Evolutionary conservation across 1,140 invertebrate genomes (phyloP).

Genomic region (Lordiphosa mommai): DNA sequence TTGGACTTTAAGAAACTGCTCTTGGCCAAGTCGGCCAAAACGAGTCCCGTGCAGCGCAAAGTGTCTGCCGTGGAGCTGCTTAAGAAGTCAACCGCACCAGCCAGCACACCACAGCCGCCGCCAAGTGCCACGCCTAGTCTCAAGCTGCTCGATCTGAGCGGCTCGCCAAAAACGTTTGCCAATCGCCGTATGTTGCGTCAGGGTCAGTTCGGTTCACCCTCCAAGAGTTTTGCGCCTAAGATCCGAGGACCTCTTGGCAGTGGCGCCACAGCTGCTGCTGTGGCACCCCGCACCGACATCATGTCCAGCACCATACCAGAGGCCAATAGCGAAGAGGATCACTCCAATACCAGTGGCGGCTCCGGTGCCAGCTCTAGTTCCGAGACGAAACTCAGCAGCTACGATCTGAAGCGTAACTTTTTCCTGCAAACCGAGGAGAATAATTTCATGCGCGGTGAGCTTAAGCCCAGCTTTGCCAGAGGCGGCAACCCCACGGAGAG

Average conservation of each 20-base stretch:
- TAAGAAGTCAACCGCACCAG: constrained; percentile 81
- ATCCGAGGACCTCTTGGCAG: constrained; percentile 79
- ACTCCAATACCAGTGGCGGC: constrained; percentile 59
- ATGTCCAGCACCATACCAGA: constrained; percentile 92
- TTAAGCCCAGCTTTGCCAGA: constrained; percentile 60
- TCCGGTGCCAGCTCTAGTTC: constrained; percentile 36
- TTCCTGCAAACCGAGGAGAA: constrained; percentile 79
- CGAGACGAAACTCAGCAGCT: constrained; percentile 33
- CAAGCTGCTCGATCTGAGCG: constrained; percentile 82
- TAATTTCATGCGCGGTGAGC: constrained; percentile 78
- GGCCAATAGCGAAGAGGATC: constrained; percentile 87
- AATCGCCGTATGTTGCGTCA: constrained; percentile 82
- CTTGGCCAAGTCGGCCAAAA: constrained; percentile 82
- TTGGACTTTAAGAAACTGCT: constrained; percentile 91
- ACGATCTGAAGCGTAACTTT: constrained; percentile 74
- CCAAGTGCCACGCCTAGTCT: constrained; percentile 49
- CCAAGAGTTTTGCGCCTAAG: constrained; percentile 83
- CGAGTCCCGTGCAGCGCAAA: constrained; percentile 81
- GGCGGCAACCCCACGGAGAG: constrained; percentile 16
- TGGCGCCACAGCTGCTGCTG: constrained; percentile 85
- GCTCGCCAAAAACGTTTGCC: constrained; percentile 84
- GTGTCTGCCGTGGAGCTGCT: constrained; percentile 91
- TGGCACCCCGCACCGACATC: constrained; percentile 88
- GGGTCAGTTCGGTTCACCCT: constrained; percentile 80
- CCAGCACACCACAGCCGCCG: not conserved